These are phyloP conservation scores for Staurois parvus DNA, from an alignment of 2,797 vertebrate genomes.

Conservation along the genomic window DNA sequence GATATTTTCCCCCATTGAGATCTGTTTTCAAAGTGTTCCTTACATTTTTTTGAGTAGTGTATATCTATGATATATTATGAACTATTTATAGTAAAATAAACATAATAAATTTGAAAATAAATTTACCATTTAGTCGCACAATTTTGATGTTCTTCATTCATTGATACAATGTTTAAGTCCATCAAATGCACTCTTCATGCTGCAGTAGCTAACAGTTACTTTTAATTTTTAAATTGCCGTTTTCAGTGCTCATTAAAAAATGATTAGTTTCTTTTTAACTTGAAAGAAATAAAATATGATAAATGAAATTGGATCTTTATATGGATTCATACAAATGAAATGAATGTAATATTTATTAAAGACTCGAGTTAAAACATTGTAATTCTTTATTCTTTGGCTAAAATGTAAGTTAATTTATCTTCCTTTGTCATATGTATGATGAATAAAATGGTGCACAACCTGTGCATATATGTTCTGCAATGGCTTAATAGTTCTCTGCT, in stretches of 20 bases:
- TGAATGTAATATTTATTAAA: slow-evolving; percentile 23
- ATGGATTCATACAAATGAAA: not conserved
- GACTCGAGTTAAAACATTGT: not conserved
- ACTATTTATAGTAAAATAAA: not conserved
- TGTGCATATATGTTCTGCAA: not conserved
- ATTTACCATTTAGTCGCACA: not conserved
- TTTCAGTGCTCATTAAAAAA: slow-evolving; percentile 42
- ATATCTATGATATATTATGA: not conserved
- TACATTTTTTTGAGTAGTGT: too few relatives aligned
- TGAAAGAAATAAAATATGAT: slow-evolving; percentile 38
- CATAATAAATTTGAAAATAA: not conserved
- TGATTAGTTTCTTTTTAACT: slow-evolving; percentile 36
- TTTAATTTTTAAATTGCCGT: slow-evolving; percentile 42
- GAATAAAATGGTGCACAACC: not conserved
- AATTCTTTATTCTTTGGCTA: slow-evolving; percentile 5
- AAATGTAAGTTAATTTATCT: slow-evolving; percentile 1
- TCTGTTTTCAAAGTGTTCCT: too few relatives aligned
- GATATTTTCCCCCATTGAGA: too few relatives aligned
- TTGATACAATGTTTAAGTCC: not conserved
- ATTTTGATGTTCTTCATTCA: not conserved
- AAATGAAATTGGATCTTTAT: not conserved
- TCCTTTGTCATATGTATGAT: not conserved
- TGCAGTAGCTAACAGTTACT: slow-evolving; percentile 43
- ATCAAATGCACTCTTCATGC: slow-evolving; percentile 8
- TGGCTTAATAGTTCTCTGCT: not conserved